These are phyloP conservation scores for Acrossocheilus fasciatus DNA, from an alignment of 2,797 vertebrate species.

Conservation along the genomic window DNA sequence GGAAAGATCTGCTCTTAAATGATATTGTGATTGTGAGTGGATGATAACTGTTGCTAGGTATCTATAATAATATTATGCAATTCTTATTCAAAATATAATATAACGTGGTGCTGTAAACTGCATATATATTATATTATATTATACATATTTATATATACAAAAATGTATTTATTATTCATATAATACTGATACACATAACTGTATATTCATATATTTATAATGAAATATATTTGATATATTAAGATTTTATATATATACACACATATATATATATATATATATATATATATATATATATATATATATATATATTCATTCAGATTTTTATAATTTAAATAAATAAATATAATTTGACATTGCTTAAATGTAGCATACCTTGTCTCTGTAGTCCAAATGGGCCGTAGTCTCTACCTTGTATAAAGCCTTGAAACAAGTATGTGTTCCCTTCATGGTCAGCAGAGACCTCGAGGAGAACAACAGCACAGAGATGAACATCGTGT, in stretches of 20 bases:
- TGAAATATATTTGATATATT: neutral
- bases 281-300: neutral
- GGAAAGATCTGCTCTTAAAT: neutral
- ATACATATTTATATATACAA: too few relatives aligned
- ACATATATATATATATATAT: neutral
- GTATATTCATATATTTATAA: neutral
- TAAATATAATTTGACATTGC: neutral
- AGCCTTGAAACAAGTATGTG: constrained; percentile 96
- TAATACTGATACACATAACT: too few relatives aligned
- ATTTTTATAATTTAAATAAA: neutral
- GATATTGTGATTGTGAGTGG: neutral
- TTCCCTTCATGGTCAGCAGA: constrained; percentile 94
- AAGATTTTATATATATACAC: neutral
- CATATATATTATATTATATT: neutral
- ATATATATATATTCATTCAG: neutral
- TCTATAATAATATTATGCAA: constrained; percentile 10
- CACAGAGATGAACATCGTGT: constrained; percentile 5
- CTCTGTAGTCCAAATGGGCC: constrained; percentile 96
- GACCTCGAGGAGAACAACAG: constrained; percentile 77
- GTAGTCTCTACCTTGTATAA: constrained; percentile 95
- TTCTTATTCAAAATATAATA: constrained; percentile 24
- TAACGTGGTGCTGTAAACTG: neutral
- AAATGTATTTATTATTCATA: too few relatives aligned
- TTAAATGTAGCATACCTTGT: constrained; percentile 78
- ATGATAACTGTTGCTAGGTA: neutral